Evolutionary conservation across 2,797 vertebrate genomes (phyloP).

Genomic region (Takifugu ocellatus): DNA sequence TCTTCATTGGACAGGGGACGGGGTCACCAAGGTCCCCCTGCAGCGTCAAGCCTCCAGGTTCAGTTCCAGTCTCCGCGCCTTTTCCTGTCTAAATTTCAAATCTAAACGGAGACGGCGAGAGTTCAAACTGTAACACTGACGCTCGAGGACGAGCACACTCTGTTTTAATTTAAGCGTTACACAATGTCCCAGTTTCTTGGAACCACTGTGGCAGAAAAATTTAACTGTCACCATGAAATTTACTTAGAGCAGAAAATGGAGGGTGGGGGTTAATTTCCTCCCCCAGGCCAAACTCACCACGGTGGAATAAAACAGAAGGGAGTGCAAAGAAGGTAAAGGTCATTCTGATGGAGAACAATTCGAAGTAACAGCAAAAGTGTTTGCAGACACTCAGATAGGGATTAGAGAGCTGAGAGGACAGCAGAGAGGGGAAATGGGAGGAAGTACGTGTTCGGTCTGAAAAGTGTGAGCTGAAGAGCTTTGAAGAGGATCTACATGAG

Average conservation of each 20-base stretch:
- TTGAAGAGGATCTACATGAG: conserved; percentile 16
- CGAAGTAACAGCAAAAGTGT: conserved; percentile 56
- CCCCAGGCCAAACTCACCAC: neutral
- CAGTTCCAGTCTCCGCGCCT: too few relatives aligned
- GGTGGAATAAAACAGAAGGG: conserved; percentile 3
- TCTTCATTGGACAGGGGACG: too few relatives aligned
- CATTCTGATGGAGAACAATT: conserved; percentile 15
- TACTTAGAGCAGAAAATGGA: neutral
- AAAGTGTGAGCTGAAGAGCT: conserved; percentile 25
- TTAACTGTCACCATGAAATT: neutral
- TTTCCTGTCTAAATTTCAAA: too few relatives aligned
- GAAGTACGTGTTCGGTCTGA: conserved; percentile 30
- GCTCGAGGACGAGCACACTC: neutral
- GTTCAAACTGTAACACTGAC: too few relatives aligned
- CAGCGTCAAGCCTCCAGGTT: too few relatives aligned
- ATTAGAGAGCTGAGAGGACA: conserved; percentile 36
- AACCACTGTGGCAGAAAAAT: neutral
- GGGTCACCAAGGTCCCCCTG: too few relatives aligned
- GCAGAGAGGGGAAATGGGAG: conserved; percentile 3
- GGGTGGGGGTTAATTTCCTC: neutral
- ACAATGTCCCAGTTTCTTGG: neutral
- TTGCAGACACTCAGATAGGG: conserved; percentile 53
- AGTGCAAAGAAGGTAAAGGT: conserved; percentile 34
- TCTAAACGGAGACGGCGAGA: too few relatives aligned
- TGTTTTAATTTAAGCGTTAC: neutral